Evolutionary conservation across 2,888 invertebrate genomes (phyloP), one percentile per base, ranked within the genome.

Genomic region (Alviniconcha strummeri): DNA sequence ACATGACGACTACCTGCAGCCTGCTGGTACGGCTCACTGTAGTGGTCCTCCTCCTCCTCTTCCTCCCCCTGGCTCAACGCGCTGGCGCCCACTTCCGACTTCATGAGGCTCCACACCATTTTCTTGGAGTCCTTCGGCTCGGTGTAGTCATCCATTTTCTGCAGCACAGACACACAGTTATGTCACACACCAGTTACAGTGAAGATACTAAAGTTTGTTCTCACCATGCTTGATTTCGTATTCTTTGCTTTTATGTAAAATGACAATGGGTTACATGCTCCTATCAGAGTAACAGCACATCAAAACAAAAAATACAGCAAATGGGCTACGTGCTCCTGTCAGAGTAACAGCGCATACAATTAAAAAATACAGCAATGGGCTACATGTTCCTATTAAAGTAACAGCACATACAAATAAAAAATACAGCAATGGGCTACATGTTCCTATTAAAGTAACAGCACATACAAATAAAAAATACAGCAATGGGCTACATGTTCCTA

Each of bases 91-190:
- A 74, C 56, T 19, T 55, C 69, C 0, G 71, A 72, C 15, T 56
- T n/a, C 19, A 17, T 36, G 19, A 52, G 19, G 9, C 74, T 64
- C 74, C 74, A 74, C 52, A n/a, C 57, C 54, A 82, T 19, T 57
- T 55, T 77, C 55, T 75, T 75, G 60, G 76, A 54, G n/a, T 82
- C 82, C 69, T n/a, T 57, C 52, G 82, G 82, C 19, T 82, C 82
- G 54, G 76, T 82, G 69, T 82, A 82, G 56, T 82, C 76, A 13
- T 74, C 72, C 60, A 81, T 75, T 56, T 64, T 19, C 60, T 55
- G 19, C 56, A 52, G n/a, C 56, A 77, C 9, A 17, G 52, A 13
- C 36, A 36, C 36, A 36, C 36, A 36, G 36, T 36, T 36, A 36
- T 36, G 36, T 36, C 36, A 36, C 36, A 3, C 36, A 36, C 36